phyloP scores from a whole-genome alignment of 2,888 invertebrate species.

The Amblyteles armatorius region DNA sequence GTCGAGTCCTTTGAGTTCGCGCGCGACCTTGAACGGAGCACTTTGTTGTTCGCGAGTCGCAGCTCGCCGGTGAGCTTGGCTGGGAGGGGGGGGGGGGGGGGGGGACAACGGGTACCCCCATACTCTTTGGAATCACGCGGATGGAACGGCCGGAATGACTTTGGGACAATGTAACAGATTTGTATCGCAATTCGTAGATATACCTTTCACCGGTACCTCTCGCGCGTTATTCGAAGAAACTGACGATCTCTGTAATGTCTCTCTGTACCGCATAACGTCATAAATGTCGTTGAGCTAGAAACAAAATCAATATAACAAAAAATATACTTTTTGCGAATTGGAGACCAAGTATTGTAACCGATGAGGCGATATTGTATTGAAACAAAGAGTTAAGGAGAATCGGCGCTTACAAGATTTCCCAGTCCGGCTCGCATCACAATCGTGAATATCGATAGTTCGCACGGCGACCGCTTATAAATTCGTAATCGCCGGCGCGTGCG shows the following conservation, averaged over 20 bases:
- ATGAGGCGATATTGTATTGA: too few relatives aligned
- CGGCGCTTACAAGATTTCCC: background rate
- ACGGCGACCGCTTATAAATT: background rate
- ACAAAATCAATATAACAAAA: background rate
- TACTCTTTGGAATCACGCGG: background rate
- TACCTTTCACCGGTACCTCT: background rate
- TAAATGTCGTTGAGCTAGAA: background rate
- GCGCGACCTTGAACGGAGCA: conserved; percentile 8
- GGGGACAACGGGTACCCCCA: background rate
- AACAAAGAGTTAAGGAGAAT: background rate
- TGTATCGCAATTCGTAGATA: conserved; percentile 1
- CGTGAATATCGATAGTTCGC: background rate
- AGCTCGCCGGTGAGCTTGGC: background rate
- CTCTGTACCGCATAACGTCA: background rate
- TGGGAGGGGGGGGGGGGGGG: too few relatives aligned
- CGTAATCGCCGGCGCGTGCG: conserved; percentile 1
- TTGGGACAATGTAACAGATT: conserved; percentile 8
- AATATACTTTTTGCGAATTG: background rate
- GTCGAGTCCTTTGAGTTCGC: conserved; percentile 20
- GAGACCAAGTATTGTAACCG: background rate
- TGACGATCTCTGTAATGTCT: background rate
- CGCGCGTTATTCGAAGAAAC: background rate
- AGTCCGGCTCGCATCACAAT: background rate
- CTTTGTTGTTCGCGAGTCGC: background rate
- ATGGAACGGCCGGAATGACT: background rate